Evolutionary conservation across 2,888 invertebrate species (phyloP), one percentile per base, ranked within the genome.

Genomic region (Catocala nupta): DNA sequence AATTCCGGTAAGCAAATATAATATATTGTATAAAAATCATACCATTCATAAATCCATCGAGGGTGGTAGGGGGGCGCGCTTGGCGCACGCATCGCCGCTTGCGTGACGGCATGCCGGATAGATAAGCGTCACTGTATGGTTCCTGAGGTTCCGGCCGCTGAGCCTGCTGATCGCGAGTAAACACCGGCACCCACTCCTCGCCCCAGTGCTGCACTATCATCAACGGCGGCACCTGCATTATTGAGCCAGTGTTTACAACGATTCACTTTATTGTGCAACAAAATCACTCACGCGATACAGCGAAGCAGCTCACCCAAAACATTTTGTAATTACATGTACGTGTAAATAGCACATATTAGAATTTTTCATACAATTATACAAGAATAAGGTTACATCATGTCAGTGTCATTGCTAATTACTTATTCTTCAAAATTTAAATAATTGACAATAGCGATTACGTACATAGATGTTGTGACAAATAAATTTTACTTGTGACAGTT

Each of bases 31-130:
- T 25, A 25, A 25, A 25, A 51, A 13, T 43, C 75, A 43, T 64
- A 91, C 92, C 91, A 47, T 81, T 81, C 62, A 91, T 81, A 57
- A 92, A 83, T 5, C 79, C 86, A 12, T 86, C 83, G 11, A 92
- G 83, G 0, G 85, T 87, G 0, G 85, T 75, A 0, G 89, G 73
- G 7, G 92, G 90, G 0, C 90, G 78, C 5, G 81, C 51, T 55
- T 87, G 85, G 0, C 89, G 84, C 45, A 97, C 94, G 70, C 98
- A 95, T 87, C 98, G 97, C 70, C 98, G 96, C 65, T 98, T 96
- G 88, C 98, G 98, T 47, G 97, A 96, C 11, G 99, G 98, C 96
- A 99, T 97, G 10, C 98, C 98, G 8, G 97, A 96, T 50, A 98
- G 93, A 88, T 99, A 99, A 0, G 98, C 98, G 91, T 99, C 98